Evolutionary conservation across 2,888 invertebrate genomes (phyloP).

Genomic region (Eupithecia exiguata): DNA sequence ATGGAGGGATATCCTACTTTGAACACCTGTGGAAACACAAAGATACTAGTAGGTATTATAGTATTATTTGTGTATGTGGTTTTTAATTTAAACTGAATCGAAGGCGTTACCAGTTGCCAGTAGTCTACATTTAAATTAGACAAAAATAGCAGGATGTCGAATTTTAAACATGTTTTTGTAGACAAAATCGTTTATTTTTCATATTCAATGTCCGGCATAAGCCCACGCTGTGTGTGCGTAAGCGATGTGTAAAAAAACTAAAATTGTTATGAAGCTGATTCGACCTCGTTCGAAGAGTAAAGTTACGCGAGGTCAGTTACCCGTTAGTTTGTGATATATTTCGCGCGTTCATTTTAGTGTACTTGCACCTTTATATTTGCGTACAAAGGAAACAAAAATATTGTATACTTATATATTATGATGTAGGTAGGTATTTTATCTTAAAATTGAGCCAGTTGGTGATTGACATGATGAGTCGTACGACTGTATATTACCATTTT

Average conservation of each 20-base stretch:
- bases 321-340: constrained; percentile 21
- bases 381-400: not conserved
- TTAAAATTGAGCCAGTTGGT: not conserved
- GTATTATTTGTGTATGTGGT: not conserved
- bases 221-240: constrained; percentile 24
- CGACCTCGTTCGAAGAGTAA: constrained; percentile 40
- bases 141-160: constrained; percentile 2
- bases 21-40: not conserved
- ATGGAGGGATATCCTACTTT: not conserved
- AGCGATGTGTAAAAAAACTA: constrained; percentile 13
- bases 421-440: not conserved
- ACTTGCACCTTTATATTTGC: not conserved
- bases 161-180: constrained; percentile 7
- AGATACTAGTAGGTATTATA: not conserved
- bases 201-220: constrained; percentile 12
- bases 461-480: not conserved
- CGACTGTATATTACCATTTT: not conserved
- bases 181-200: constrained; percentile 8
- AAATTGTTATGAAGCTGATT: constrained; percentile 17
- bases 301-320: constrained; percentile 56
- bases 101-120: not conserved
- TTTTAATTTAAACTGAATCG: not conserved
- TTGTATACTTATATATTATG: not conserved
- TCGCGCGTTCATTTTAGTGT: not conserved
- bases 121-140: not conserved